Evolutionary conservation across 1,140 invertebrate genomes (phyloP).

Genomic region (Agrypnia vestita): DNA sequence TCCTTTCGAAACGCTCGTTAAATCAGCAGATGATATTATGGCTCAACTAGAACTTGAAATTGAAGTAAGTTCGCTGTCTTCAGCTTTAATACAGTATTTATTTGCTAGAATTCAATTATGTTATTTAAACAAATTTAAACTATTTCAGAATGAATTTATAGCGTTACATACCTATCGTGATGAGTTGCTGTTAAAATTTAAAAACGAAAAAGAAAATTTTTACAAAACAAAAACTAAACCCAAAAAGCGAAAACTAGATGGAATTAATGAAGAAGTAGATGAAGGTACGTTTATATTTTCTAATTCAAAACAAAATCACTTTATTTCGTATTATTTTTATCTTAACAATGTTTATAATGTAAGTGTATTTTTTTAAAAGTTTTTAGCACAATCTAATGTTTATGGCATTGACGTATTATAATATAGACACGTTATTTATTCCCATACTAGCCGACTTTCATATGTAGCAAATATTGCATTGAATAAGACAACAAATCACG

Average conservation of each 20-base stretch:
- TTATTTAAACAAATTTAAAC: neutral
- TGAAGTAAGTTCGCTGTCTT: neutral
- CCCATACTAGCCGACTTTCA: too few species aligned
- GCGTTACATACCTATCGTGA: neutral
- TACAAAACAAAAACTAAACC: slow-evolving; percentile 5
- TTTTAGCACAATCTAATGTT: too few species aligned
- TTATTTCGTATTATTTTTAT: too few species aligned
- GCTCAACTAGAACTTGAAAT: neutral
- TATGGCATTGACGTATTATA: too few species aligned
- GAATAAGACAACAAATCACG: too few species aligned
- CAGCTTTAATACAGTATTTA: neutral
- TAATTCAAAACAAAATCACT: too few species aligned
- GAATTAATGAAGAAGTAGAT: slow-evolving; percentile 31
- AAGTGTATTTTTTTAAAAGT: too few species aligned
- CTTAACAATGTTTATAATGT: too few species aligned
- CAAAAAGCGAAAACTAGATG: slow-evolving; percentile 26
- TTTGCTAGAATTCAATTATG: neutral
- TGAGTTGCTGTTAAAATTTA: neutral
- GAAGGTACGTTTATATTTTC: neutral
- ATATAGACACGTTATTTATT: too few species aligned
- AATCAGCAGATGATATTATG: neutral
- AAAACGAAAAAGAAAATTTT: slow-evolving; percentile 11
- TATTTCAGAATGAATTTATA: slow-evolving; percentile 12
- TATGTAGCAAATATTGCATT: too few species aligned
- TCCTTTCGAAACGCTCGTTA: neutral